A percentile compares a stretch with the other conserved stretches of the same genome.
Evolutionary conservation across 1,140 invertebrate species (phyloP).

Genomic region (Leptopilina boulardi): DNA sequence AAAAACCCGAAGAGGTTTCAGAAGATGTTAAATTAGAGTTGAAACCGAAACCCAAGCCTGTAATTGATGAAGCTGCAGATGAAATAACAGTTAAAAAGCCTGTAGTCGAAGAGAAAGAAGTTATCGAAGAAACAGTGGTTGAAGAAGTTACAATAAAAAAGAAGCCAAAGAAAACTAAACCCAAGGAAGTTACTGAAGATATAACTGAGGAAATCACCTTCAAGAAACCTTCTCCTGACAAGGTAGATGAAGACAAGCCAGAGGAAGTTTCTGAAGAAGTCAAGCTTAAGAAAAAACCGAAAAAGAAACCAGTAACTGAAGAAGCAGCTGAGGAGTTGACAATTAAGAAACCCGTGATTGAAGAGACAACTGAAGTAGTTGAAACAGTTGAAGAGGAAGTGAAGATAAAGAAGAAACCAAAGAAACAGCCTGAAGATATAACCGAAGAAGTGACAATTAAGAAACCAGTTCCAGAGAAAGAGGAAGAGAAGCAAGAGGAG

Average conservation of each 20-base stretch:
- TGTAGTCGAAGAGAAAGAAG: constrained; percentile 48
- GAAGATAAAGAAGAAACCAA: constrained; percentile 50
- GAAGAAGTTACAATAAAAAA: constrained; percentile 64
- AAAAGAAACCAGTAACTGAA: constrained; percentile 69
- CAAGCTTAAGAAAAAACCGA: constrained; percentile 69
- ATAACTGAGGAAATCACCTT: constrained; percentile 63
- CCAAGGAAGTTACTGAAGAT: constrained; percentile 67
- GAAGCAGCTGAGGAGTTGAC: constrained; percentile 63
- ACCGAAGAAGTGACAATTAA: constrained; percentile 20
- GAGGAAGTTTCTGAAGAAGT: constrained; percentile 66
- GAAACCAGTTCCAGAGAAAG: constrained; percentile 46
- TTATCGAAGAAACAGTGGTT: constrained; percentile 43
- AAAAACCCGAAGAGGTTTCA: constrained; percentile 67
- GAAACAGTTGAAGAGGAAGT: constrained; percentile 45
- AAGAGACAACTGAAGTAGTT: constrained; percentile 45
- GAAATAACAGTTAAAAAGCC: constrained; percentile 67
- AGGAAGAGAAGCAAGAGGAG: constrained; percentile 61
- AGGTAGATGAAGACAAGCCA: constrained; percentile 59
- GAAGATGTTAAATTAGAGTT: constrained; percentile 64
- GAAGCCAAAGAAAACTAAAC: constrained; percentile 58
- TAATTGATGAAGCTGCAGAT: constrained; percentile 60
- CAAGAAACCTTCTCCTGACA: constrained; percentile 48
- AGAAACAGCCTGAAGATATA: constrained; percentile 56
- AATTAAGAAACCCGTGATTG: constrained; percentile 61
- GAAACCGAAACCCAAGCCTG: constrained; percentile 73